Evolutionary conservation across 2,797 vertebrate species (phyloP), one percentile per base, ranked within the genome.

Genomic region (Sebastes flavidus): DNA sequence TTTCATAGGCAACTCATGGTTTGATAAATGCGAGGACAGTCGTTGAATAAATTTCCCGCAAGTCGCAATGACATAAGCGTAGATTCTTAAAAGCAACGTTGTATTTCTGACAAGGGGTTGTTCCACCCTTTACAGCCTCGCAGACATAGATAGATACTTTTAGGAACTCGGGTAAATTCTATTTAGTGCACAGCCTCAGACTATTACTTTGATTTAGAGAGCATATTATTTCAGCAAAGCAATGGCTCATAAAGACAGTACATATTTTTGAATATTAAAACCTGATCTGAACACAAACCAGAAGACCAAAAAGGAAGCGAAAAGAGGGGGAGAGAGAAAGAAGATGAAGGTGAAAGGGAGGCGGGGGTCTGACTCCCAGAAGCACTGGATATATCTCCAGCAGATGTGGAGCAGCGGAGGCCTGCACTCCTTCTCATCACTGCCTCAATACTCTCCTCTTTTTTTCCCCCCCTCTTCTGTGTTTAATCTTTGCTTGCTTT

Each of bases 231-330:
- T 90, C 91, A 88, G 78, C 76, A 75, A 78, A 87, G 89, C 86
- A 89, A 80, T 86, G 87, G 68, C 83, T 91, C 85, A 83, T 92
- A 90, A 94, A 92, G 79, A 84, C 81, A 49, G 83, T 81, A 78
- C 82, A 86, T 91, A 88, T 91, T 93, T 91, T 90, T 79, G 32
- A 86, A 91, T 91, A 92, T 93, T 91, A 89, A 91, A 93, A 90
- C 83, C 78, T 90, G 89, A 92, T 88, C 84, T 73, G 85, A 93
- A 93, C 84, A 91, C 80, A 94, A 93, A 91, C 82, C 91, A 92
- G 93, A 91, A 72, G 82, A 89, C 81, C 42, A 52, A 82, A 52
- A 82, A 85, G 84, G 81, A 91, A 88, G 77, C 25, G 5, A 76
- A 82, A 69, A 42, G 63, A 77, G 76, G 75, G 72, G 38, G 54